These are phyloP conservation scores for Xanthorhoe designata DNA, from an alignment of 2,888 invertebrate species.

Conservation along the genomic window DNA sequence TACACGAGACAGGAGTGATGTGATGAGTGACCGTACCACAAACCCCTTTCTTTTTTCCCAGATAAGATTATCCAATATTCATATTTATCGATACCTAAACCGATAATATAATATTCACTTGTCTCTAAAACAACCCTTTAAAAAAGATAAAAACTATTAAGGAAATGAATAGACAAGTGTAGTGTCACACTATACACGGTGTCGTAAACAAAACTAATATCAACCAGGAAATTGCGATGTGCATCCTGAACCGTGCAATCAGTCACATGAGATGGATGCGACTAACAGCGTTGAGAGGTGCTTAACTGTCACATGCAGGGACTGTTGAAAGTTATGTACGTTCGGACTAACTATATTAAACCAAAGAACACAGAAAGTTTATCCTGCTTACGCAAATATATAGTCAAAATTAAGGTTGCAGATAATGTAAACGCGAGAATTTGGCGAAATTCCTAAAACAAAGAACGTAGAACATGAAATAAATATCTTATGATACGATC, in stretches of 20 bases:
- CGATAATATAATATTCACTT: too few species aligned
- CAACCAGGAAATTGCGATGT: background rate
- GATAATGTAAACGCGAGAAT: background rate
- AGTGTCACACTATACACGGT: background rate
- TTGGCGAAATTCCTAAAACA: background rate
- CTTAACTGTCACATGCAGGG: background rate
- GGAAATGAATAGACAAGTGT: background rate
- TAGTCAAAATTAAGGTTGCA: background rate
- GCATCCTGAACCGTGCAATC: conserved; percentile 1
- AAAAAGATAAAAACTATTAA: background rate
- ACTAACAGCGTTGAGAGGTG: background rate
- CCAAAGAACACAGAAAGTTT: too few species aligned
- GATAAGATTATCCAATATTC: too few species aligned
- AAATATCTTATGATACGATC: background rate
- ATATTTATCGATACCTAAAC: too few species aligned
- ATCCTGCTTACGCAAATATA: too few species aligned
- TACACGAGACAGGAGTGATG: too few species aligned
- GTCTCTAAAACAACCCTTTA: background rate
- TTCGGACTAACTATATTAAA: too few species aligned
- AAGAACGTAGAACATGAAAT: background rate
- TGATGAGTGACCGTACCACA: too few species aligned
- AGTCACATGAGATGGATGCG: background rate
- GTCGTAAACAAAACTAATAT: conserved; percentile 3
- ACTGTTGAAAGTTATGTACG: background rate
- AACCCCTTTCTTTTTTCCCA: too few species aligned